Percentiles rank a stretch among this genome's conserved stretches.
Conservation (phyloP, 2,888 invertebrate genomes). For the Caenorhabditis sp. region DNA sequence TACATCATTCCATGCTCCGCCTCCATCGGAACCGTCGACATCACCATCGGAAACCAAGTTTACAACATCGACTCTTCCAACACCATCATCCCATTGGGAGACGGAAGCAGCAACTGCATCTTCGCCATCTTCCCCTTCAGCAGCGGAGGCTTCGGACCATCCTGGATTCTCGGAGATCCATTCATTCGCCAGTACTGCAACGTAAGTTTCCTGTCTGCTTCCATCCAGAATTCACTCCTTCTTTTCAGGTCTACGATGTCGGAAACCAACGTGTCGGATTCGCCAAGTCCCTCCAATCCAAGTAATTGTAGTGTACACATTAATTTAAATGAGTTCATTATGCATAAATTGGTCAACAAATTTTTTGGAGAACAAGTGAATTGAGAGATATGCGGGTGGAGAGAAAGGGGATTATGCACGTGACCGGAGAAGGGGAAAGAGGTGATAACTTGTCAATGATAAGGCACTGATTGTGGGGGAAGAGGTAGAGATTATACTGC, state of each 20-base stretch:
- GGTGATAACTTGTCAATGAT: conserved; percentile 41
- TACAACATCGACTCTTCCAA: conserved; percentile 64
- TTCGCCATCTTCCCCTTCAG: conserved; percentile 72
- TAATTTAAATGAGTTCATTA: conserved; percentile 33
- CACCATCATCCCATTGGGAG: conserved; percentile 65
- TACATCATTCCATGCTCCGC: conserved; percentile 69
- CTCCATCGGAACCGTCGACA: conserved; percentile 62
- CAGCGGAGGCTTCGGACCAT: conserved; percentile 70
- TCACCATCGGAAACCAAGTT: conserved; percentile 69
- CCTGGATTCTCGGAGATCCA: conserved; percentile 75
- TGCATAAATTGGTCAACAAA: conserved; percentile 46
- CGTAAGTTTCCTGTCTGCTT: conserved; percentile 23
- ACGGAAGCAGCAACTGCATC: conserved; percentile 65
- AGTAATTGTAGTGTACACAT: conserved; percentile 34
- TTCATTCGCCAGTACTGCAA: conserved; percentile 73
- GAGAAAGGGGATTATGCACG: conserved; percentile 32
- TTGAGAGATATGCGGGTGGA: conserved; percentile 12
- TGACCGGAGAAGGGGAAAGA: conserved; percentile 28
- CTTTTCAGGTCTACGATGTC: conserved; percentile 69
- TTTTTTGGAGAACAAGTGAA: conserved; percentile 31
- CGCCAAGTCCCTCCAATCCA: conserved; percentile 69
- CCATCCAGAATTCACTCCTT: not conserved
- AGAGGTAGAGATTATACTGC: conserved; percentile 51
- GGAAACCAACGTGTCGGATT: conserved; percentile 72
- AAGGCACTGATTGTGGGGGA: conserved; percentile 31